phyloP scores from a whole-genome alignment of 2,888 invertebrate species.

The Brenthis daphne region DNA sequence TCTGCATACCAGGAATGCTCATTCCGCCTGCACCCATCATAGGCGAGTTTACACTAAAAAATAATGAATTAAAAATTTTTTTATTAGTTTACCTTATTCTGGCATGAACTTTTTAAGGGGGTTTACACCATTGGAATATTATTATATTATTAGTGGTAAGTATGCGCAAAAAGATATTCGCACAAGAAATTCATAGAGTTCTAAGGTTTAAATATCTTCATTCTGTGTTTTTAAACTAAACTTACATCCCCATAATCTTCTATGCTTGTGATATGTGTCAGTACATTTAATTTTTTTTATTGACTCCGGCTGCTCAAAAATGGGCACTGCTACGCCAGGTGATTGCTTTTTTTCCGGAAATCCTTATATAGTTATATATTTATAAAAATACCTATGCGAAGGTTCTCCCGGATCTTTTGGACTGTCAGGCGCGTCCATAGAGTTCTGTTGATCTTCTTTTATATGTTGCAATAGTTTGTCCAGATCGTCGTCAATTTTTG shows the following conservation, averaged over 20 bases:
- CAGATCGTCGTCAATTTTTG: conserved; percentile 95
- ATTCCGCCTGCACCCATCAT: conserved; percentile 77
- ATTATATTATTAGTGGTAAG: neutral
- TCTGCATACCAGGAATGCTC: conserved; percentile 72
- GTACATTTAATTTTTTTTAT: too few species aligned
- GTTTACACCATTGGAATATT: neutral
- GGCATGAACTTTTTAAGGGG: neutral
- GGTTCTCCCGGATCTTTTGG: conserved; percentile 91
- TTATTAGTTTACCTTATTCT: neutral
- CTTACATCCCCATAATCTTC: too few species aligned
- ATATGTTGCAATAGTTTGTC: conserved; percentile 96
- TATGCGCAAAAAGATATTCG: too few species aligned
- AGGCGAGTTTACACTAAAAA: conserved; percentile 70
- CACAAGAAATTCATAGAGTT: too few species aligned
- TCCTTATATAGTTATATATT: too few species aligned
- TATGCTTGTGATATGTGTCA: too few species aligned
- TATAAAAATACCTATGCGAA: conserved; percentile 64
- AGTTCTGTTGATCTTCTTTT: conserved; percentile 96
- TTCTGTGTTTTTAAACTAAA: too few species aligned
- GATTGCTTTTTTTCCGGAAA: too few species aligned
- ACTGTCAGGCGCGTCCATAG: conserved; percentile 94
- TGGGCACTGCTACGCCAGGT: too few species aligned
- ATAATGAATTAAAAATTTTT: neutral
- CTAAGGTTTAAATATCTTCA: too few species aligned
- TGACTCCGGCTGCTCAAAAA: too few species aligned